Evolutionary conservation across 2,888 invertebrate species (phyloP), one percentile per base, ranked within the genome.

Genomic region (Idaea biselata): DNA sequence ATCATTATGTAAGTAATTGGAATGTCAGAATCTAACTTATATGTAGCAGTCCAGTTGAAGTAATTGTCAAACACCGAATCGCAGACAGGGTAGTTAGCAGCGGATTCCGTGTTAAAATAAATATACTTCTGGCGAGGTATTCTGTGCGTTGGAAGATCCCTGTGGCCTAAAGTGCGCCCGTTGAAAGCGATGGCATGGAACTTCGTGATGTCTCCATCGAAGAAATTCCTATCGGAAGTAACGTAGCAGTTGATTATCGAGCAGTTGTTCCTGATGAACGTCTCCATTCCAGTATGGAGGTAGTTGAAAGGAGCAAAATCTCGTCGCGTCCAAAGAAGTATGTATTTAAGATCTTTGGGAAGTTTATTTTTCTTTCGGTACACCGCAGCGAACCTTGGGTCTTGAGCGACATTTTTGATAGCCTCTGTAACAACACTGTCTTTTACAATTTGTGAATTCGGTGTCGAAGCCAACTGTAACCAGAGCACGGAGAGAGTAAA

Each of bases 21-120:
- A 62, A 92, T 82, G 67, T 92, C 91, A 0, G 92, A 91, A 71
- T 89, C 77, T 1, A 91, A 73, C 74, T 78, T 85, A 55, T 92
- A 92, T 0, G 92, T 92, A 0, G 86, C 74, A 0, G 93, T 92
- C 88, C 87, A 88, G 68, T 93, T 92, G 58, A 93, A 93, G 64
- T 83, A 91, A 6, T 78, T 74, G n/a, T 93, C 86, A 53, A 78
- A 91, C 18, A 63, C 61, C 1, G 69, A 58, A 4, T 68, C 66
- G 65, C 91, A 91, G 0, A 87, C 75, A 0, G 91, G 91, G 62
- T 78, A 83, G 66, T 90, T 86, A 1, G 86, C 84, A 0, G 89
- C 74, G 0, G 93, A 92, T 70, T 93, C 93, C 77, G 84, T 83
- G 60, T 86, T 87, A 58, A 90, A 79, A 67, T 72, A 91, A 61